phyloP scores from a whole-genome alignment of 1,140 invertebrate genomes.

The Nasonia longicornis region DNA sequence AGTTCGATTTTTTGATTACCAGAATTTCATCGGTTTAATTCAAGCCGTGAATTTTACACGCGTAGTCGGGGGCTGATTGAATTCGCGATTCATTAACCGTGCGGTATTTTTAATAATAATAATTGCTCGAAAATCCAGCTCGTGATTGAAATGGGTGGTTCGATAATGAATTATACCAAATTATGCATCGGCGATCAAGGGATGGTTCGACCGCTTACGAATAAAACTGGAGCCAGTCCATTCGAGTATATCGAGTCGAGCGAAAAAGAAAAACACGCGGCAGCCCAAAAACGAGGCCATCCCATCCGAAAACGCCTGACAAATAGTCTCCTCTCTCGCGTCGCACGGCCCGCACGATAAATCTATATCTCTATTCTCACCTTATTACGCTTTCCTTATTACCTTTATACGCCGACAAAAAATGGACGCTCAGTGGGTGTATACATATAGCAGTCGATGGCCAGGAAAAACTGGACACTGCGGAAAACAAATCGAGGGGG shows the following conservation, averaged over 20 bases:
- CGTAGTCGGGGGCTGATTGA: too few species aligned
- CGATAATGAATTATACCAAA: too few species aligned
- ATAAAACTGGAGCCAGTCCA: not conserved
- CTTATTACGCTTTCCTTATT: not conserved
- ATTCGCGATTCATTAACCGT: too few species aligned
- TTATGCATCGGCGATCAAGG: too few species aligned
- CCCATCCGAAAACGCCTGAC: not conserved
- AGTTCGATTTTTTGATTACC: too few species aligned
- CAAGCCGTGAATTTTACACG: too few species aligned
- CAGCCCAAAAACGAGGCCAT: not conserved
- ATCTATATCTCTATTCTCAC: constrained; percentile 20
- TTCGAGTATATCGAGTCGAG: not conserved
- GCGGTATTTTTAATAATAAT: too few species aligned
- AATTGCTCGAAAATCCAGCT: too few species aligned
- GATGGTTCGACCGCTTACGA: not conserved
- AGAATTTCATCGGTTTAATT: too few species aligned
- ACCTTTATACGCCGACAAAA: not conserved
- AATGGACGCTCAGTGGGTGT: not conserved
- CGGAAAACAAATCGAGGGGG: not conserved
- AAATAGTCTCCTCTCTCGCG: not conserved
- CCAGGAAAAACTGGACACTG: not conserved
- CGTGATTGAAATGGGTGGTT: too few species aligned
- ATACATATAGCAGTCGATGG: not conserved
- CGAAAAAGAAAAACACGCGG: not conserved
- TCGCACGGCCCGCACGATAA: not conserved